Conservation (phyloP, 2,888 invertebrate species). For the Rhabditophanes sp. region DNA sequence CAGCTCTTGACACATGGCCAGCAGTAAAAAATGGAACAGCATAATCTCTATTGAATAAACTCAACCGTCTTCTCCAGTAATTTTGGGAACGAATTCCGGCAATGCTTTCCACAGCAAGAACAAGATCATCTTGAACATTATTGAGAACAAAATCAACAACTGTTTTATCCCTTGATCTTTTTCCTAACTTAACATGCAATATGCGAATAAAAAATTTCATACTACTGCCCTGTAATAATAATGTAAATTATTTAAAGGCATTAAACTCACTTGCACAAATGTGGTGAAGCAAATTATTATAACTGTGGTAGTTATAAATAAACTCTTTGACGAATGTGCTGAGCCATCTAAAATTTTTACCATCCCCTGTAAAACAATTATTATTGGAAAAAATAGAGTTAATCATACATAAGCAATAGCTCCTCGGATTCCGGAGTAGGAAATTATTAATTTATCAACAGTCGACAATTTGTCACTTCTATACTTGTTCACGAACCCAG, state of each 20-base stretch:
- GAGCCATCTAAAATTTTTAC: conserved; percentile 53
- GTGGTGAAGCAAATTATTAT: conserved; percentile 94
- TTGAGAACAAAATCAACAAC: too few relatives aligned
- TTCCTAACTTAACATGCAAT: conserved; percentile 61
- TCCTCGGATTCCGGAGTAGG: conserved; percentile 62
- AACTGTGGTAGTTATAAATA: conserved; percentile 91
- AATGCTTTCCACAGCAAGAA: conserved; percentile 36
- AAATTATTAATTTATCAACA: conserved; percentile 62
- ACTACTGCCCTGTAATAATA: conserved; percentile 62
- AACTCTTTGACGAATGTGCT: conserved; percentile 67
- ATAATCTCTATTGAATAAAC: conserved; percentile 1
- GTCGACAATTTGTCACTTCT: conserved; percentile 69
- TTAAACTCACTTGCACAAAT: conserved; percentile 62
- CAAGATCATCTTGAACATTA: conserved; percentile 29
- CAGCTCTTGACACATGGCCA: too few relatives aligned
- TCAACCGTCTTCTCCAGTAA: conserved; percentile 8
- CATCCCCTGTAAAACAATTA: conserved; percentile 53
- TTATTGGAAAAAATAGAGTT: background rate
- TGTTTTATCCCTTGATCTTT: background rate
- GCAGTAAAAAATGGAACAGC: too few relatives aligned
- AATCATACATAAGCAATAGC: background rate
- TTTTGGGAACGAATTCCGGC: conserved; percentile 24
- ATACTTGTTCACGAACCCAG: conserved; percentile 75
- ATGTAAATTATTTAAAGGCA: background rate
- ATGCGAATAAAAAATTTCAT: conserved; percentile 87